phyloP scores from a whole-genome alignment of 1,140 invertebrate species.

The Lucilia cuprina region DNA sequence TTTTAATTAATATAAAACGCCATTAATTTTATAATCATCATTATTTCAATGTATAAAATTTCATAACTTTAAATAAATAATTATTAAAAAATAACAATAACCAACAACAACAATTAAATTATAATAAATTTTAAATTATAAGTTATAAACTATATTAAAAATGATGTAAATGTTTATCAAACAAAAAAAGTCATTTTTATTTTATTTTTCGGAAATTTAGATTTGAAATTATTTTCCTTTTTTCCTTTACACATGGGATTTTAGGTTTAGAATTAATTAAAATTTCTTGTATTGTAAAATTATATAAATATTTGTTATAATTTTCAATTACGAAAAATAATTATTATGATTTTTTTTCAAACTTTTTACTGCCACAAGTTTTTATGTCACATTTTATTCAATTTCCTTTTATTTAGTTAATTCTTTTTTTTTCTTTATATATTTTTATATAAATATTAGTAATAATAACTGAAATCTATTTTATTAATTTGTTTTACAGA shows the following conservation, averaged over 20 bases:
- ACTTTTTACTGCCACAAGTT: not conserved
- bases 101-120: too few species aligned
- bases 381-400: not conserved
- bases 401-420: not conserved
- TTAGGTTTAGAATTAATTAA: not conserved
- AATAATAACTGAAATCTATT: too few species aligned
- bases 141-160: not conserved
- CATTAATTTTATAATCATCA: constrained; percentile 12
- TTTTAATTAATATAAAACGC: not conserved
- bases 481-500: not conserved
- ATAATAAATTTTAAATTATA: not conserved
- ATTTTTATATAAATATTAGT: too few species aligned
- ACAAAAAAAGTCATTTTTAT: not conserved
- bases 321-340: not conserved
- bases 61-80: not conserved
- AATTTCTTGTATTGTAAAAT: not conserved
- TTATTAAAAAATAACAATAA: not conserved
- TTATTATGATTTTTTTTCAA: not conserved
- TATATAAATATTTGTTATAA: not conserved
- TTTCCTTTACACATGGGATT: not conserved
- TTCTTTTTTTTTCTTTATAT: not conserved
- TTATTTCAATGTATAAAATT: constrained; percentile 15
- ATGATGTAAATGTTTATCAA: not conserved
- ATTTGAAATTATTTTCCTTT: not conserved
- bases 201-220: not conserved